Evolutionary conservation across 2,888 invertebrate species (phyloP).

Genomic region (Cybosia mesomella): DNA sequence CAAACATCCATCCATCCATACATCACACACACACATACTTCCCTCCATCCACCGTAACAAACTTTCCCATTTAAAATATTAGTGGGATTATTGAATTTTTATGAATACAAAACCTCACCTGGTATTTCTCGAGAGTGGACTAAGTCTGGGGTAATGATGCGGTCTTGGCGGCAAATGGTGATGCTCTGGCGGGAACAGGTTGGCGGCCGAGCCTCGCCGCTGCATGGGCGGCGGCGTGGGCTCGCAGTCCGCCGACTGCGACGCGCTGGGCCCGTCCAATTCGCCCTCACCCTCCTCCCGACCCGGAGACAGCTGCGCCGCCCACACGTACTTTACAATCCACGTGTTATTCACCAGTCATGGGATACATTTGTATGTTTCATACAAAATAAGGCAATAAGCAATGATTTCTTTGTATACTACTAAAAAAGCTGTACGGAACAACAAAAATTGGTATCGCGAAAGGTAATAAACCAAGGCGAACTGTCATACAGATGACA

Average conservation of each 20-base stretch:
- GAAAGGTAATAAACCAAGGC: not conserved
- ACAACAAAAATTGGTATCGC: not conserved
- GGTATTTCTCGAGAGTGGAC: constrained; percentile 92
- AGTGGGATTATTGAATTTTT: no score
- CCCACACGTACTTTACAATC: constrained; percentile 54
- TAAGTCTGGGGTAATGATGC: constrained; percentile 90
- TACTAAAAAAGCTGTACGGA: not conserved
- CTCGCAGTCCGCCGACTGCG: constrained; percentile 97
- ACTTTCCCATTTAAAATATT: not conserved
- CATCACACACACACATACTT: not conserved
- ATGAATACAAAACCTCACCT: constrained; percentile 56
- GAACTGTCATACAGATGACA: no score
- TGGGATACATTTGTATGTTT: not conserved
- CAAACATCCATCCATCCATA: not conserved
- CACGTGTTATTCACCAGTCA: constrained; percentile 37
- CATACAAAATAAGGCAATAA: not conserved
- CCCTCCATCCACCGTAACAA: not conserved
- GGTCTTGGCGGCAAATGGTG: constrained; percentile 81
- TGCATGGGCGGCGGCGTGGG: constrained; percentile 95
- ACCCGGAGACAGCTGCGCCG: constrained; percentile 92
- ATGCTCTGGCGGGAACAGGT: constrained; percentile 92
- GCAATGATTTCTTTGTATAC: not conserved
- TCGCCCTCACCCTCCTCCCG: constrained; percentile 95
- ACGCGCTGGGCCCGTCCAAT: constrained; percentile 95
- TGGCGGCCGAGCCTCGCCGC: constrained; percentile 93